These are phyloP conservation scores for Taphrorychus bicolor DNA, from an alignment of 2,888 invertebrate genomes.

Conservation along the genomic window DNA sequence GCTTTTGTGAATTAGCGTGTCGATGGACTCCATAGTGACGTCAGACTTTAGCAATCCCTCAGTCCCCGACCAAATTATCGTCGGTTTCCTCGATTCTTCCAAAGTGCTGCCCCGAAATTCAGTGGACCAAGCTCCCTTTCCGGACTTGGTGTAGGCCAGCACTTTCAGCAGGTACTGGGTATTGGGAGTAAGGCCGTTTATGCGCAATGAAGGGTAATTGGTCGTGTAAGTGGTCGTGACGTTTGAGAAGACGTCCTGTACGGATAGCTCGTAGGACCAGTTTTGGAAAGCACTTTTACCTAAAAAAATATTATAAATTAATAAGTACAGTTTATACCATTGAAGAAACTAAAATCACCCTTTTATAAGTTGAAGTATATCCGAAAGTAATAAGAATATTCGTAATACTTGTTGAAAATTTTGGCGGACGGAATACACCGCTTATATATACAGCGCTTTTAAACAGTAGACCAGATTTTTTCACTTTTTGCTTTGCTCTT, in stretches of 20 bases:
- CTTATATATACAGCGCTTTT: too few species aligned
- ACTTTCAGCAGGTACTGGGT: constrained; percentile 81
- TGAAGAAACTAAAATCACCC: too few species aligned
- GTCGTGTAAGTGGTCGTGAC: constrained; percentile 58
- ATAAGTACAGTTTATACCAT: too few species aligned
- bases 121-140: constrained; percentile 58
- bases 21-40: constrained; percentile 78
- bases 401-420: too few species aligned
- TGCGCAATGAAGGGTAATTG: constrained; percentile 69
- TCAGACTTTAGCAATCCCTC: constrained; percentile 83
- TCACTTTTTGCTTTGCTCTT: too few species aligned
- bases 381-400: too few species aligned
- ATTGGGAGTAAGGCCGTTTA: constrained; percentile 75
- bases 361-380: too few species aligned
- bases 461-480: too few species aligned
- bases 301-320: constrained; percentile 51
- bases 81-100: constrained; percentile 66
- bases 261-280: constrained; percentile 80
- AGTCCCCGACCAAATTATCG: constrained; percentile 77
- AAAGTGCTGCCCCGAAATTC: constrained; percentile 63
- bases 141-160: constrained; percentile 78
- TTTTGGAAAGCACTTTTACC: constrained; percentile 72
- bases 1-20: constrained; percentile 69
- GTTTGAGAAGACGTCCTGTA: constrained; percentile 64
- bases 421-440: too few species aligned